These are phyloP conservation scores for Microcebus lehilahytsara DNA, from an alignment of 2,113 vertebrate species.

Conservation along the genomic window DNA sequence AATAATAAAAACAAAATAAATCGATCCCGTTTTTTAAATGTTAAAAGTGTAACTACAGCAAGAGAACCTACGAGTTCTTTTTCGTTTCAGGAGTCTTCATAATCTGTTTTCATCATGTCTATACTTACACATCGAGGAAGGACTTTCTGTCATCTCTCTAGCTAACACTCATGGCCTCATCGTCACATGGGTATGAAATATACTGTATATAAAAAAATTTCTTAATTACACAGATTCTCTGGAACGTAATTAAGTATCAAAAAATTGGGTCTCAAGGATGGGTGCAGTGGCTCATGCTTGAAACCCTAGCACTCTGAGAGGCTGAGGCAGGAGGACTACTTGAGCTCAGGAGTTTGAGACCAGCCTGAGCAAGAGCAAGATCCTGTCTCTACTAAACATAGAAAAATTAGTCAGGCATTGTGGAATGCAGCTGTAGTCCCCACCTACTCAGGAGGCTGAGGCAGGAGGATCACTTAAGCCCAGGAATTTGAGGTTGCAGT, in stretches of 20 bases:
- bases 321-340: too few species aligned
- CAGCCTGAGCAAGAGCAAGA: too few species aligned
- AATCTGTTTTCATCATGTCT: neutral
- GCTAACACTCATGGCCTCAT: neutral
- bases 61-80: fast-evolving
- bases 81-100: fast-evolving
- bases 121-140: neutral
- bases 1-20: neutral
- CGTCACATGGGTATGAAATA: neutral
- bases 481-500: too few species aligned
- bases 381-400: too few species aligned
- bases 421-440: too few species aligned
- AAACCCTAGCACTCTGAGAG: too few species aligned
- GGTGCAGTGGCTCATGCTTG: too few species aligned
- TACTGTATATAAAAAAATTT: neutral
- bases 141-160: neutral
- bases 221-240: neutral
- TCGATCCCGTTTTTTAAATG: neutral
- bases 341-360: too few species aligned
- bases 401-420: too few species aligned
- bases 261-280: too few species aligned
- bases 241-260: neutral
- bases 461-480: too few species aligned
- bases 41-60: neutral
- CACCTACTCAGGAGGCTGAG: too few species aligned